Conservation (phyloP, 2,888 invertebrate species). For the Arge pagana region DNA sequence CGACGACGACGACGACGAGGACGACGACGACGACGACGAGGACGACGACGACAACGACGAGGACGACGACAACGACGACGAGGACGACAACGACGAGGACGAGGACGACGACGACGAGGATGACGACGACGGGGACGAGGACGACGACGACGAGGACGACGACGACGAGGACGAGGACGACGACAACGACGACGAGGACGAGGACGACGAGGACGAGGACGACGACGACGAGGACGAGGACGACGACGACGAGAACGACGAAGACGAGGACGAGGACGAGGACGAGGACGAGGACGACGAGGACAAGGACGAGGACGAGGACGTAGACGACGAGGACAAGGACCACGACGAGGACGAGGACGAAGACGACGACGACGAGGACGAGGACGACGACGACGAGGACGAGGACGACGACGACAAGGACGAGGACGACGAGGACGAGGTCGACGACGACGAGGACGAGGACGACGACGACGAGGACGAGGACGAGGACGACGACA, state of each 20-base stretch:
- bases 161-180: not conserved
- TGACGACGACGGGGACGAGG: too few relatives aligned
- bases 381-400: not conserved
- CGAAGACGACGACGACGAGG: too few relatives aligned
- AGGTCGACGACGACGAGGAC: not conserved
- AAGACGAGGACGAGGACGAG: too few relatives aligned
- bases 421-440: not conserved
- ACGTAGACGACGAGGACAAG: too few relatives aligned
- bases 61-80: too few relatives aligned
- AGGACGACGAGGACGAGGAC: not conserved
- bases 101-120: too few relatives aligned
- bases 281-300: too few relatives aligned
- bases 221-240: not conserved
- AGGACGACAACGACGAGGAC: too few relatives aligned
- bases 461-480: not conserved
- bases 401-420: too few relatives aligned
- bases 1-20: not conserved
- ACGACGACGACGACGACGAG: conserved; percentile 3
- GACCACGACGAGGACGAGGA: too few relatives aligned
- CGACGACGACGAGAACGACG: too few relatives aligned
- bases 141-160: not conserved
- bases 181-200: not conserved
- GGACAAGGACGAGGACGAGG: too few relatives aligned
- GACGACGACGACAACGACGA: not conserved
- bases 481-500: not conserved